phyloP scores from a whole-genome alignment of 2,797 vertebrate genomes.

The Hirundo rustica region DNA sequence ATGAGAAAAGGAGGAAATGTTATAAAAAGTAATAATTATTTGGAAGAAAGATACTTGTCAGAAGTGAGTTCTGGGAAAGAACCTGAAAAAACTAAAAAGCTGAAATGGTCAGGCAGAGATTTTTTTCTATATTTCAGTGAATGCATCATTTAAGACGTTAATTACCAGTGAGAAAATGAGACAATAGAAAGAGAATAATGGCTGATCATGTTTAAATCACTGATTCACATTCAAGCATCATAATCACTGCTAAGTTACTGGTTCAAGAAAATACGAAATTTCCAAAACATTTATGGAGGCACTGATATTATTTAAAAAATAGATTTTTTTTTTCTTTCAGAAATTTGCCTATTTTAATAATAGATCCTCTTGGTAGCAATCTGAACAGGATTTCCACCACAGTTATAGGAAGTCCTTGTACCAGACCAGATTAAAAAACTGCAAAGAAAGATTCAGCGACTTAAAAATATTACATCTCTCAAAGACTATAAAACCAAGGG shows the following conservation, averaged over 20 bases:
- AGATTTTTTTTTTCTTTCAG: background rate
- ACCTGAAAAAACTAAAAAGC: background rate
- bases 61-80: background rate
- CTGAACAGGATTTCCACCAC: background rate
- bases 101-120: background rate
- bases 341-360: background rate
- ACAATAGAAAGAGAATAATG: background rate
- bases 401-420: background rate
- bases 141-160: background rate
- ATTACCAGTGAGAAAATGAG: background rate
- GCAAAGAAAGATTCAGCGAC: background rate
- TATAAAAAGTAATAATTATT: background rate
- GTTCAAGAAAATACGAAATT: conserved; percentile 10
- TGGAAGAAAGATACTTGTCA: background rate
- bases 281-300: background rate
- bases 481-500: background rate
- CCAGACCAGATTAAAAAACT: background rate
- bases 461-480: background rate
- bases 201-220: background rate
- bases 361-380: background rate
- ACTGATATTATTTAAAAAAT: background rate
- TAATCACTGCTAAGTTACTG: background rate
- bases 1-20: background rate
- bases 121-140: background rate
- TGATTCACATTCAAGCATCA: background rate